Base-by-base conservation (phyloP, 2,113 vertebrate genomes). In the Hymenochirus boettgeri region DNA sequence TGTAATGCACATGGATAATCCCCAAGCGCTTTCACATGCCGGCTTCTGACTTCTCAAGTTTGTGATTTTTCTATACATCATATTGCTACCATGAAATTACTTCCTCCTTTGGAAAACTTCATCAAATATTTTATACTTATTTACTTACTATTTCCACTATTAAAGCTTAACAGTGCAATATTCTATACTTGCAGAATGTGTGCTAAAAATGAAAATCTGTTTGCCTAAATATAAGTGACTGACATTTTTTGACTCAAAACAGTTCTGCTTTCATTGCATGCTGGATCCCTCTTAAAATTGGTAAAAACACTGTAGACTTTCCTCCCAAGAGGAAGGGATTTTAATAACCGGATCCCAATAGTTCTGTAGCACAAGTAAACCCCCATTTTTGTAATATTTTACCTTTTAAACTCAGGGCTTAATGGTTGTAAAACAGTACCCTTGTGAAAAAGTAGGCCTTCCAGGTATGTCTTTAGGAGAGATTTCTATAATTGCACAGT, bases 81-180 rank as follows among this genome's bases (percentile, higher is more conserved):
- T 69, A 29, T 69, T 52, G 64, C 64, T 58, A 21, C 56, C 55
- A 52, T 45, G 35, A 46, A 51, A 50, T 31, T 26, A 39, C 50
- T 24, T 59, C 15, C 9, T 24, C 39, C 56, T 57, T 46, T 25
- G 54, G 53, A 57, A 35, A 21, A 33, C 15, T 21, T 29, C 55
- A n/a, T 27, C 29, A 35, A 35, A 52, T 59, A 66, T 69, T 69
- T 69, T 69, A 29, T 67, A 59, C 48, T 67, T 18, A 35, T 46
- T 37, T 45, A 26, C 33, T 58, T 59, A 59, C 64, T 45, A 45
- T 42, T 45, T n/a, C 65, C 65, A 60, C 56, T 69, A 69, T 60
- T 59, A 23, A 69, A 69, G 65, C 65, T 69, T 59, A 57, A 52
- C 57, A 7, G 64, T 66, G 64, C 64, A 58, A 66, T 21, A 9